A percentile compares a stretch with the other conserved stretches of the same genome.
These are phyloP conservation scores for Spea bombifrons DNA, from an alignment of 2,113 vertebrate species.

Conservation along the genomic window DNA sequence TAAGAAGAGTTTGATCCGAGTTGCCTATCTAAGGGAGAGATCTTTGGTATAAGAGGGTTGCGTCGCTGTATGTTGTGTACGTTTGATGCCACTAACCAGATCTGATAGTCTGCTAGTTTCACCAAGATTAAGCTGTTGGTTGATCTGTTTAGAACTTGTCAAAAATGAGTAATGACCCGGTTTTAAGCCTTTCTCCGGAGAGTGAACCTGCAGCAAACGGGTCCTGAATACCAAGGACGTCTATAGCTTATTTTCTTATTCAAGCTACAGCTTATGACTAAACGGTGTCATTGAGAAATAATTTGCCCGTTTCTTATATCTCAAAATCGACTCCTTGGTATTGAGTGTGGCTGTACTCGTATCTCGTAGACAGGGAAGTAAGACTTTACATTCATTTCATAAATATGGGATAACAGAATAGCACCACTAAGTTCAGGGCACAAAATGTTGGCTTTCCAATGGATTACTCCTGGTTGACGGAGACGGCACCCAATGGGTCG, in stretches of 20 bases:
- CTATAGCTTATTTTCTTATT: neutral
- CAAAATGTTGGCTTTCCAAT: no score
- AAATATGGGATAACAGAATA: neutral
- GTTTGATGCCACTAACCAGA: slow-evolving; percentile 13
- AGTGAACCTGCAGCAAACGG: neutral
- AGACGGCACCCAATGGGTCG: no score
- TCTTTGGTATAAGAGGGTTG: neutral
- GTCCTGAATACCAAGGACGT: slow-evolving; percentile 12
- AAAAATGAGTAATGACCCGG: slow-evolving; percentile 49
- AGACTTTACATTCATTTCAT: neutral
- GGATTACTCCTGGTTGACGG: no score
- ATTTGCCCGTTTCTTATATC: no score
- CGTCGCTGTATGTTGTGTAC: neutral
- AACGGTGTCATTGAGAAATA: no score
- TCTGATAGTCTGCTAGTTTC: slow-evolving; percentile 11
- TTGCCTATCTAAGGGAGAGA: slow-evolving; percentile 2
- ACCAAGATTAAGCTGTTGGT: slow-evolving; percentile 46
- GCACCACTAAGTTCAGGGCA: neutral
- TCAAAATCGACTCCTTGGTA: no score
- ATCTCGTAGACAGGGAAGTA: neutral
- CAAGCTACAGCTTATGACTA: no score
- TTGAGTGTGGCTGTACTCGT: no score
- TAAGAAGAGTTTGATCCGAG: slow-evolving; percentile 11
- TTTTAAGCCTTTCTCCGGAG: slow-evolving; percentile 27
- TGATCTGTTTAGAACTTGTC: slow-evolving; percentile 50